These are phyloP conservation scores for Cephalophus harveyi DNA, from an alignment of 2,113 vertebrate species.

Conservation along the genomic window DNA sequence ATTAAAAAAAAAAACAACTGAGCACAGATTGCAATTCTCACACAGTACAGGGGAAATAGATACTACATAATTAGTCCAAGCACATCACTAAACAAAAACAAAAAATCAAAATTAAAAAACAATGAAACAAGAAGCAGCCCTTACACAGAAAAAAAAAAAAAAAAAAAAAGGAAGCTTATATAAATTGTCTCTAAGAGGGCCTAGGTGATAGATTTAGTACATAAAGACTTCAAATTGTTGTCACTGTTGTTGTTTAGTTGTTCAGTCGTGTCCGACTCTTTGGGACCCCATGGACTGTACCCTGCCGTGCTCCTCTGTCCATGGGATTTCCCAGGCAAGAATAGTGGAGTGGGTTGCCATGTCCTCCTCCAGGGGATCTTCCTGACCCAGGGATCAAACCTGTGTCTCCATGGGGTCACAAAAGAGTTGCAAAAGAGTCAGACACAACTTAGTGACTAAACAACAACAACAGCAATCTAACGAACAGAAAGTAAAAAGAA, in stretches of 20 bases:
- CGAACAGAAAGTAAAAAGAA: not conserved
- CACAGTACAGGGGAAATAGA: not conserved
- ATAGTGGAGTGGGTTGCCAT: not conserved
- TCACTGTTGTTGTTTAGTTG: not conserved
- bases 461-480: not conserved
- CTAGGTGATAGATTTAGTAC: not conserved
- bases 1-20: not conserved
- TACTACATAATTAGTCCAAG: not conserved
- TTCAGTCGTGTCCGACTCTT: not conserved
- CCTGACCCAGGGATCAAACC: not conserved
- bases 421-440: not conserved
- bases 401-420: not conserved
- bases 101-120: not conserved
- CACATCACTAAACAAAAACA: not conserved
- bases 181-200: not conserved
- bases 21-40: not conserved
- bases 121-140: not conserved
- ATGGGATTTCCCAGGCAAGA: not conserved
- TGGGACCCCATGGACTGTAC: not conserved
- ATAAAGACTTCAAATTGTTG: not conserved
- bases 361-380: not conserved
- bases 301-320: not conserved
- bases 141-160: not conserved
- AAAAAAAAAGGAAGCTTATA: not conserved
- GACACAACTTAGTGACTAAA: not conserved